Evolutionary conservation across 2,888 invertebrate genomes (phyloP), one percentile per base, ranked within the genome.

Genomic region (Ypsolopha sequella): DNA sequence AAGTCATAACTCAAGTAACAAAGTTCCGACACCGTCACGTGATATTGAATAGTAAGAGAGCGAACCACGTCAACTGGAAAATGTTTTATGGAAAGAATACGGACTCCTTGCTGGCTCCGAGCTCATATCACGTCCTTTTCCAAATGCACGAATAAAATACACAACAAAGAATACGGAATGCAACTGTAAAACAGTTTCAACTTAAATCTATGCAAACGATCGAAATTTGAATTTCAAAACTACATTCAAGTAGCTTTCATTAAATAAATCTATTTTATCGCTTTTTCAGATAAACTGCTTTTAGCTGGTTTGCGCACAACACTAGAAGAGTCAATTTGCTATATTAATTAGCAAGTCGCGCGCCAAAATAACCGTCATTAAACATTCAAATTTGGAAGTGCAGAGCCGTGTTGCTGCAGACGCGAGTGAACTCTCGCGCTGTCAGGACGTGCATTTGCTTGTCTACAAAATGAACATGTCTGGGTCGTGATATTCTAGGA

Each of bases 381-480:
- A 84, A 80, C 75, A 84, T 84, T 82, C 76, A 82, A 70, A 80
- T 73, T 71, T 65, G 72, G 64, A 68, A 84, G 85, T 82, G 84
- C 82, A 77, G 68, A 79, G 67, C 68, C 75, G 68, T 84, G 84
- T 84, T 70, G 70, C 62, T 73, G 78, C 72, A 72, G 65, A 62
- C 57, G 64, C 61, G 64, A 65, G 64, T 62, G 57, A 52, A 58
- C 58, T 48, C 51, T 63, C 58, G 63, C 58, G 66, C 76, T 76
- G 82, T 79, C 80, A 78, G 69, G 73, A 71, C 67, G 74, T 76
- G 76, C 80, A 77, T 78, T 78, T 73, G 75, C 69, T 72, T 79
- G 81, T 80, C 80, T 66, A 71, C 62, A 61, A 75, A 79, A 73
- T 72, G 76, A 79, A 82, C 80, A 79, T 68, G 80, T 80, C 81